phyloP scores from a whole-genome alignment of 2,888 invertebrate species.

The Camponotus fellah region DNA sequence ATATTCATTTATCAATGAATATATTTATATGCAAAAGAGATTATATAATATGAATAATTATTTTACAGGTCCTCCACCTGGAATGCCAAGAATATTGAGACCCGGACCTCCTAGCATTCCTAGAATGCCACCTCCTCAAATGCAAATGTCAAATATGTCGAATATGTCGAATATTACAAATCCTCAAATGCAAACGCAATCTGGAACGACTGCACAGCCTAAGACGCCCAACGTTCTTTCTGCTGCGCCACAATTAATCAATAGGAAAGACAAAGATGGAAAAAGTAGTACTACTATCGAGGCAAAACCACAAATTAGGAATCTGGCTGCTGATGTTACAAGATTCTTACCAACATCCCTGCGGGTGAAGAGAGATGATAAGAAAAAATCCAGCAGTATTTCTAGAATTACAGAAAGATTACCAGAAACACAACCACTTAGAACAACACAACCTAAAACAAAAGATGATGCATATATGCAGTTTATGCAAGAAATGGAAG shows the following conservation, averaged over 20 bases:
- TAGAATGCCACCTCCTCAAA: slow-evolving; percentile 88
- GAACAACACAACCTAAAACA: slow-evolving; percentile 88
- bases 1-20: neutral
- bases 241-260: slow-evolving; percentile 94
- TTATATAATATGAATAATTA: neutral
- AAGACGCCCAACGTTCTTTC: slow-evolving; percentile 91
- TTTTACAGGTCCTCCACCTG: slow-evolving; percentile 88
- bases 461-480: slow-evolving; percentile 99
- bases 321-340: slow-evolving; percentile 97
- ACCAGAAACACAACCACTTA: slow-evolving; percentile 87
- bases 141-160: slow-evolving; percentile 81
- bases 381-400: slow-evolving; percentile 87
- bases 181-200: slow-evolving; percentile 77
- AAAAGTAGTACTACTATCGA: slow-evolving; percentile 94
- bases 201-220: slow-evolving; percentile 80
- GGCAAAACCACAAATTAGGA: slow-evolving; percentile 98
- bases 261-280: slow-evolving; percentile 90
- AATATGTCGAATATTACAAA: slow-evolving; percentile 78
- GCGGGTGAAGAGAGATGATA: slow-evolving; percentile 95
- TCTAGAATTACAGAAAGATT: slow-evolving; percentile 83
- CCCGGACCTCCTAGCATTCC: slow-evolving; percentile 89
- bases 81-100: slow-evolving; percentile 88
- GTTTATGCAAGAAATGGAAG: slow-evolving; percentile 99
- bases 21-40: neutral
- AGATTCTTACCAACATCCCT: slow-evolving; percentile 97